Base-by-base conservation (phyloP, 2,797 vertebrate species). In the Phyllotis vaccarum region DNA sequence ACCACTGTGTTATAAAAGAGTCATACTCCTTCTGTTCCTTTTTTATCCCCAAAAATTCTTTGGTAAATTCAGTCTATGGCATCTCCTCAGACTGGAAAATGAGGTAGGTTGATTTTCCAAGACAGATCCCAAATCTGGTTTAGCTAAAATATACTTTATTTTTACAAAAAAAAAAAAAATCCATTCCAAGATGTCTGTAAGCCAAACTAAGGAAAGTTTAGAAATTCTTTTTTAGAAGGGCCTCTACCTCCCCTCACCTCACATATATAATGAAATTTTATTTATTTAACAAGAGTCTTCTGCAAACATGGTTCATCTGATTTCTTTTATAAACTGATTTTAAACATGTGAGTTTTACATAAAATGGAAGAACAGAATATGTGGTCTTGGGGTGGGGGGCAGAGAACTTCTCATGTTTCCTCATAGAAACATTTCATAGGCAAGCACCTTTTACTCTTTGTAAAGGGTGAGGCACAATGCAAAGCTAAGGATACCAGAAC, bases 91-190 rank as follows among this genome's bases (percentile, higher is more conserved):
- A 64, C 12, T 64, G 29, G 13, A 64, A 60, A 74, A 74, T 43
- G 37, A 72, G 29, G 22, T 40, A 10, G 52, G 27, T 52, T 40
- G 10, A 19, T 40, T 91, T 89, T 72, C 56, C 11, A 78, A 58
- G 37, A 72, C 24, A 94, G 31, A 0, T 46, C 62, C 3, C 12
- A 79, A 22, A 40, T 58, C n/a, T 58, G 62, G 17, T 43, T 75
- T 81, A 66, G 34, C 64, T 68, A 52, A 37, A 60, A 78, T 89
- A 52, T 24, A 79, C 54, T 27, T 94, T 34, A n/a, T 85, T 96
- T 78, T 79, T 72, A 58, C 29, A 89, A 83, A 78, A 56, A 66
- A 83, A 72, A 80, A 94, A 31, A 3, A 82, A 90, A 75, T 49
- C 49, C 16, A 78, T n/a, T 62, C 62, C 90, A 87, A 85, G 13